Evolutionary conservation across 2,113 vertebrate species (phyloP), one percentile per base, ranked within the genome.

Genomic region (Megalops atlanticus): DNA sequence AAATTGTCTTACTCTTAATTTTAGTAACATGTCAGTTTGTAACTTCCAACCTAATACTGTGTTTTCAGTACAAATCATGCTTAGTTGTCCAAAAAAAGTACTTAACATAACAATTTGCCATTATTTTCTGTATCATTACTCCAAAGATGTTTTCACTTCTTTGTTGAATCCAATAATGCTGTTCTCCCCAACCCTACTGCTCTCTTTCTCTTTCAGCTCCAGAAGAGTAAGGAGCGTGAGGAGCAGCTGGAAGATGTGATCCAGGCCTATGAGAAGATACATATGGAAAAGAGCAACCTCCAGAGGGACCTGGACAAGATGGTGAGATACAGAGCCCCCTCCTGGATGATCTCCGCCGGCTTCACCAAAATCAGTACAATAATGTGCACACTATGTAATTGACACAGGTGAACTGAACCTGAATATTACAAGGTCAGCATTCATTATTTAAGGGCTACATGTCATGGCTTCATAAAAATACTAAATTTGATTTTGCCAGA

Each of bases 241-340:
- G 97, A 98, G 88, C 97, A 99, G 92, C 93, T 98, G 87, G 96
- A 96, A 83, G 97, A 98, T 84, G 97, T 99, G 92, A 98, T 99
- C 92, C 96, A 97, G 89, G 97, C 97, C 43, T 99, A 98, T 0
- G 96, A 99, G 93, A 99, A 99, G 89, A 96, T 99, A n/a, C 97
- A 98, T 15, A 95, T 97, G 92, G 98, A 99, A 93, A 98, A 98
- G 88, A 96, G 88, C 4, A 97, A 97, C 89, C 94, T 99, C 87
- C 97, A 98, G 89, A 95, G 93, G 0, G 97, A 99, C 83, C 93
- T 98, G 38, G 96, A 96, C 77, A 97, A 98, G 89, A 99, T 98
- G 98, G 98, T 99, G 89, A 86, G 95, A 85, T 77, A 87, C 85
- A 84, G 39, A 14, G 40, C 33, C 40, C 58, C 54, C 52, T 77